Conservation (phyloP, 2,888 invertebrate genomes). For the Trichogramma dendrolimi region DNA sequence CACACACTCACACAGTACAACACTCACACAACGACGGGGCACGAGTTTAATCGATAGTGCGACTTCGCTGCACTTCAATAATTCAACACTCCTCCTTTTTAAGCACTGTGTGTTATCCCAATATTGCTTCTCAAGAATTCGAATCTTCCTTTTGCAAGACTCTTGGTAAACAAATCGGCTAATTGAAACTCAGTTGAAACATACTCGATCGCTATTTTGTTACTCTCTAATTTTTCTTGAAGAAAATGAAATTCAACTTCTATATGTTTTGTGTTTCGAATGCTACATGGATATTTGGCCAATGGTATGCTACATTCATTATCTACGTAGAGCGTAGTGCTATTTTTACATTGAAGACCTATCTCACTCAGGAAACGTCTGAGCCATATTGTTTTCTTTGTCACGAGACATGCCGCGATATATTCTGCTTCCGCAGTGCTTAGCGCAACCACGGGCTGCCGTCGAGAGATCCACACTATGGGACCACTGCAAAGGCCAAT, state of each 20-base stretch:
- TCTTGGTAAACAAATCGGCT: constrained; percentile 1
- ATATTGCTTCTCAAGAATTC: no score
- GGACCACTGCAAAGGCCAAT: not conserved
- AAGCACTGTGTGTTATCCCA: no score
- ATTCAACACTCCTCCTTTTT: no score
- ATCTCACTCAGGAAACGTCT: not conserved
- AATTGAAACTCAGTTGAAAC: not conserved
- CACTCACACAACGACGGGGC: no score
- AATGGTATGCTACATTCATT: not conserved
- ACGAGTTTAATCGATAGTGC: no score
- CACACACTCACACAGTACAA: no score
- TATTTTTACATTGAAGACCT: not conserved
- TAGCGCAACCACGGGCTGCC: not conserved
- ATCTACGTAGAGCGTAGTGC: not conserved
- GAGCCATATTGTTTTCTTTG: not conserved
- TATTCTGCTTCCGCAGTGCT: constrained; percentile 6
- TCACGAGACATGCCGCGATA: not conserved
- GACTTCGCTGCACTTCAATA: no score
- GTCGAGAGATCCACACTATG: not conserved
- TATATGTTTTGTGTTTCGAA: constrained; percentile 6
- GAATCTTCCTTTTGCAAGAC: not conserved
- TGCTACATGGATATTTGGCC: not conserved
- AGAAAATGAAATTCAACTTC: constrained; percentile 4
- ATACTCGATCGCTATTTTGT: not conserved
- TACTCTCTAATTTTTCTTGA: not conserved